A percentile compares a stretch with the other conserved stretches of the same genome.
phyloP scores from a whole-genome alignment of 2,113 vertebrate species.

The Gallinago undulata region DNA sequence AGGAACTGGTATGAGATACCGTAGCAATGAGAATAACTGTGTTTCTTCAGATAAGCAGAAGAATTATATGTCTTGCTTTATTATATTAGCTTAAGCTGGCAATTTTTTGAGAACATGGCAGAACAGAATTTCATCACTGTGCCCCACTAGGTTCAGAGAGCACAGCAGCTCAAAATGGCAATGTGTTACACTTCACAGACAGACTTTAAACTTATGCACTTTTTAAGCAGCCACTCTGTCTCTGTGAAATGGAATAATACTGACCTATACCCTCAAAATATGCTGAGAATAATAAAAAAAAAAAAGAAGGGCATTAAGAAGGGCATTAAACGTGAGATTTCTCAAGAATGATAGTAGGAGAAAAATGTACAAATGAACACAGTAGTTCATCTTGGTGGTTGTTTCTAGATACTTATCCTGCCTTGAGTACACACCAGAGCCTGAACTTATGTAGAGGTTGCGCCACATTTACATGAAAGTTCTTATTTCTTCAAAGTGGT shows the following conservation, averaged over 20 bases:
- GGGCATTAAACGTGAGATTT: not conserved
- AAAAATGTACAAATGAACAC: not conserved
- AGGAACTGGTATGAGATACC: not conserved
- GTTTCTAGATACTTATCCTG: not conserved
- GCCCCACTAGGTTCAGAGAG: not conserved
- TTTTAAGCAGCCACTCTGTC: not conserved
- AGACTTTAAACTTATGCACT: not conserved
- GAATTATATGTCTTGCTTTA: not conserved
- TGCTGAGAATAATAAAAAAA: not conserved
- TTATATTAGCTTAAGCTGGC: not conserved
- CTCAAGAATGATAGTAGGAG: not conserved
- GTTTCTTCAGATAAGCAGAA: not conserved
- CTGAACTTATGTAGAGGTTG: fast-evolving
- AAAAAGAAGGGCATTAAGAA: fast-evolving
- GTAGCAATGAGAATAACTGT: not conserved
- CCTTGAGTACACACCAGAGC: not conserved
- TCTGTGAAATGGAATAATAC: not conserved
- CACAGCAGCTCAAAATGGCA: not conserved
- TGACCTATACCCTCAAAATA: not conserved
- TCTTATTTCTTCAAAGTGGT: not conserved
- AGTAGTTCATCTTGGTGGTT: not conserved
- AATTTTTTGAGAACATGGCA: not conserved
- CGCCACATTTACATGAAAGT: not conserved
- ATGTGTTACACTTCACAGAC: fast-evolving
- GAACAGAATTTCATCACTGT: not conserved